These are phyloP conservation scores for Microplitis demolitor DNA, from an alignment of 1,140 invertebrate species.

Conservation along the genomic window DNA sequence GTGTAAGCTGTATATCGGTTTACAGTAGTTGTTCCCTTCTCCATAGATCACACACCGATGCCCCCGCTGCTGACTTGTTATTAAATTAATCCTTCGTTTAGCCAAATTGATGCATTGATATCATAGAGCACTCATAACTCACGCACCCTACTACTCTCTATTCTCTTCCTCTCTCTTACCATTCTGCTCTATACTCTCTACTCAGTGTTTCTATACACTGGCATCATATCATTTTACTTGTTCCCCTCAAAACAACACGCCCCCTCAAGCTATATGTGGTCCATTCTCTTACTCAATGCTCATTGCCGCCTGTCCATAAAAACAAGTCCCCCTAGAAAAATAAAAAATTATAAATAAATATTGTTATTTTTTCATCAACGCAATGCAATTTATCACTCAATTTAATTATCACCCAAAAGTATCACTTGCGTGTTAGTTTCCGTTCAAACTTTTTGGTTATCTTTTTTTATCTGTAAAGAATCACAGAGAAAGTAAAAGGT, in stretches of 20 bases:
- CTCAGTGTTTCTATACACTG: constrained; percentile 20
- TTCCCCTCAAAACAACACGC: constrained; percentile 2
- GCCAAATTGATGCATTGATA: constrained; percentile 64
- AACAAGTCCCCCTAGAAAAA: neutral
- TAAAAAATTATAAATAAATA: neutral
- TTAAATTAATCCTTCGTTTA: constrained; percentile 65
- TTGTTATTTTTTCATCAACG: too few relatives aligned
- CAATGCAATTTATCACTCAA: too few relatives aligned
- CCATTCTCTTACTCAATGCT: neutral
- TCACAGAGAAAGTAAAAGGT: too few relatives aligned
- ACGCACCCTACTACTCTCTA: constrained; percentile 45
- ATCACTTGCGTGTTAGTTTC: too few relatives aligned
- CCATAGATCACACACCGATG: constrained; percentile 53
- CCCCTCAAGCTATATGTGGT: constrained; percentile 11
- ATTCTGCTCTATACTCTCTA: constrained; percentile 17
- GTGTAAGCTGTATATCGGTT: constrained; percentile 25
- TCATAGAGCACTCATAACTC: constrained; percentile 62
- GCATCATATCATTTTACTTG: constrained; percentile 29
- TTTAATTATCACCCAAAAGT: too few relatives aligned
- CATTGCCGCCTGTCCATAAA: neutral
- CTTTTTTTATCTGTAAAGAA: too few relatives aligned
- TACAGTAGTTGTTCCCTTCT: constrained; percentile 42
- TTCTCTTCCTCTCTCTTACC: neutral
- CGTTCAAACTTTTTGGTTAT: too few relatives aligned
- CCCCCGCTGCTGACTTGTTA: constrained; percentile 60